Evolutionary conservation across 2,888 invertebrate species (phyloP), one percentile per base, ranked within the genome.

Genomic region (Tipula vernalis): DNA sequence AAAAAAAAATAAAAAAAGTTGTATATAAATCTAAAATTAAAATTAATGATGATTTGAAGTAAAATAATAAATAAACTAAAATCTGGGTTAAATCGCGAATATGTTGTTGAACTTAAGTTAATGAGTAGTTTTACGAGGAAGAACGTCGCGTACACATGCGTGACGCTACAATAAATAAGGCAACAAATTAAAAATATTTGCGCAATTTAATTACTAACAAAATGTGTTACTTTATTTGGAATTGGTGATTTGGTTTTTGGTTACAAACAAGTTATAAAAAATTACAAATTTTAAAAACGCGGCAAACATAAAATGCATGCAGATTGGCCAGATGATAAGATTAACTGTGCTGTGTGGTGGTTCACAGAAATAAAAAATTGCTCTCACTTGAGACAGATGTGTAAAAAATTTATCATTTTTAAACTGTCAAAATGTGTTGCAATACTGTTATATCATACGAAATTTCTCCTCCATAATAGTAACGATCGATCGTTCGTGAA

Each of bases 201-300:
- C 28, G 71, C 71, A 28, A 71, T 71, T 71, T 71, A 71, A 51
- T 51, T 51, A 51, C 0, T 28, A 71, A 57, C 18, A 18, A 57
- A 28, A 71, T 18, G 71, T 71, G 71, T 28, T 28, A 71, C 71
- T 71, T 71, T 28, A 71, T 71, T 71, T 71, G 28, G 71, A 71
- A 71, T 71, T 71, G 71, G 71, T 71, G 71, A 71, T 71, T 71
- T 71, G 71, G 71, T 71, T 71, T 71, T 71, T 71, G 71, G 71
- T 71, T 71, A 71, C 28, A 71, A 71, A 2, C 5, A 39, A 39
- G 6, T 6, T 71, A 71, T 3, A 71, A 71, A 1, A 71, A 28
- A 28, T 10, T 28, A 71, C 10, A 18, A 18, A 71, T 28, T 28
- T 28, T 10, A 71, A 28, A 15, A 15, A 15, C 15, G 5, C 51